A percentile compares a stretch with the other conserved stretches of the same genome.
phyloP scores from a whole-genome alignment of 2,797 vertebrate genomes.

The Acrossocheilus fasciatus region DNA sequence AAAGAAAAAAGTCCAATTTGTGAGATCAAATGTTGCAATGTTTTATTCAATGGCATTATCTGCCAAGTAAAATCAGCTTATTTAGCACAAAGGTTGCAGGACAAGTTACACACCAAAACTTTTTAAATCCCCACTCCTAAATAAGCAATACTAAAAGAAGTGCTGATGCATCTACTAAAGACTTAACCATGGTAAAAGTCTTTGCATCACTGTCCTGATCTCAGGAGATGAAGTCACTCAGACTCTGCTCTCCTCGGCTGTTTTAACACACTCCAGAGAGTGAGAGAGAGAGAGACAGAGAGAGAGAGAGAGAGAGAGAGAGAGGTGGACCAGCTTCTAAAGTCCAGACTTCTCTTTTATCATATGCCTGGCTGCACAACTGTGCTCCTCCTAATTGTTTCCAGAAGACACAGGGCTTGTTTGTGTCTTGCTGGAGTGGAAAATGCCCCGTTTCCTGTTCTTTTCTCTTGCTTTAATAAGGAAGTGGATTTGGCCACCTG shows the following conservation, averaged over 20 bases:
- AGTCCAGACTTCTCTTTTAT: constrained; percentile 28
- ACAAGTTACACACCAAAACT: not conserved
- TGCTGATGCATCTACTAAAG: not conserved
- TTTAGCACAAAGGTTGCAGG: not conserved
- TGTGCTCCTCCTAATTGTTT: constrained; percentile 56
- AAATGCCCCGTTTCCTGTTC: constrained; percentile 60
- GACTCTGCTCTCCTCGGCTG: not conserved
- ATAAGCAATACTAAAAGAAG: not conserved
- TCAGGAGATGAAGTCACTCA: not conserved
- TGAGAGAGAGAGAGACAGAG: not conserved
- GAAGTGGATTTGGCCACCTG: constrained; percentile 44
- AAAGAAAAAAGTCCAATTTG: not conserved
- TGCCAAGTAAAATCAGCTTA: not conserved
- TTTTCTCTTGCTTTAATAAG: constrained; percentile 41
- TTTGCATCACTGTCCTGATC: not conserved
- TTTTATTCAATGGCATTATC: not conserved
- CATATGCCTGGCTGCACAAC: constrained; percentile 33
- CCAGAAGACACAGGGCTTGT: constrained; percentile 62
- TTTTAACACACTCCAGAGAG: not conserved
- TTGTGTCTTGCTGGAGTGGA: constrained; percentile 60
- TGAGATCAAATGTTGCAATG: no score
- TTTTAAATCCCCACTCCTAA: not conserved
- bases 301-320: constrained; percentile 1
- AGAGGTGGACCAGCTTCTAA: not conserved
- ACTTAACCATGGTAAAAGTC: not conserved